These are phyloP conservation scores for Tinea semifulvella DNA, from an alignment of 2,888 invertebrate genomes.

Conservation along the genomic window DNA sequence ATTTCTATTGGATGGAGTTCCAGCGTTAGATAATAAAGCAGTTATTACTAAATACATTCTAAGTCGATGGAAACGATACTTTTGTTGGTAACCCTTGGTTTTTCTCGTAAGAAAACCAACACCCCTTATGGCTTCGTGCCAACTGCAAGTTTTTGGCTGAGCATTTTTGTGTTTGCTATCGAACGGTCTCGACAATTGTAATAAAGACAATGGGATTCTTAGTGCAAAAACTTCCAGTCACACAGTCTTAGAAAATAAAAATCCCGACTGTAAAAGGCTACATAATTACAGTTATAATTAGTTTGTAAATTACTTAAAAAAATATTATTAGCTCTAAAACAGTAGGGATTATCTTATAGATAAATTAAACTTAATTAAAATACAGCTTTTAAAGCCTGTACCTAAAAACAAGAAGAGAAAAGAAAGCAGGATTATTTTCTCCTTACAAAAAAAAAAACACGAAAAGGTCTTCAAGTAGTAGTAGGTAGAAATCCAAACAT, in stretches of 20 bases:
- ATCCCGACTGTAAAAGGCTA: not conserved
- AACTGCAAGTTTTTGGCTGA: constrained; percentile 55
- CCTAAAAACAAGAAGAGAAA: constrained; percentile 11
- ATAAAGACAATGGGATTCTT: too few species aligned
- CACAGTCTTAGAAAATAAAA: constrained; percentile 21
- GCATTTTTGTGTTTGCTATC: too few species aligned
- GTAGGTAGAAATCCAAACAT: constrained; percentile 25
- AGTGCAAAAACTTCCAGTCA: constrained; percentile 58
- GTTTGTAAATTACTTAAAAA: not conserved
- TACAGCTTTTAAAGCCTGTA: not conserved
- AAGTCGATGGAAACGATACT: constrained; percentile 53
- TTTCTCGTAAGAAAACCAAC: constrained; percentile 56
- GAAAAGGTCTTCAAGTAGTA: too few species aligned
- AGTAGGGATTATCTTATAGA: not conserved
- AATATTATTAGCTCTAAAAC: not conserved
- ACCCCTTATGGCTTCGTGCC: constrained; percentile 64
- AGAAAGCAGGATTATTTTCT: not conserved
- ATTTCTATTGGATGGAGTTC: constrained; percentile 28
- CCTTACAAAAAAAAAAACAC: not conserved
- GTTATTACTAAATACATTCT: constrained; percentile 21
- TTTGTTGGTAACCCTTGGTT: constrained; percentile 56
- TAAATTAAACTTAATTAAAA: not conserved
- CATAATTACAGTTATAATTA: not conserved
- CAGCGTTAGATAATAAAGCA: constrained; percentile 42
- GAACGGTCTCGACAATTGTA: not conserved